Conservation (phyloP, 2,888 invertebrate genomes). For the Lasioglossum marginatum region DNA sequence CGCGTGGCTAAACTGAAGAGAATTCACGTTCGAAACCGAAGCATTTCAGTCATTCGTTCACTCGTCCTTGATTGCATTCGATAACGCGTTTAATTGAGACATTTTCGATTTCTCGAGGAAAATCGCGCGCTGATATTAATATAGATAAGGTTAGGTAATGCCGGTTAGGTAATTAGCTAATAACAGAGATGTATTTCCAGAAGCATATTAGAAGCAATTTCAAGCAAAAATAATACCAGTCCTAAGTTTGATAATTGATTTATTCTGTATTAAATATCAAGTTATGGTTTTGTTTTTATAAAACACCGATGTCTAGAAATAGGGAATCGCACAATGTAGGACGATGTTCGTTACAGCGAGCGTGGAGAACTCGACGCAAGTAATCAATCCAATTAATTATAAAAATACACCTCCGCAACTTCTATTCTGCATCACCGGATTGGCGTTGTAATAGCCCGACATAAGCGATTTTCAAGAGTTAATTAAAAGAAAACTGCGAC, state of each 20-base stretch:
- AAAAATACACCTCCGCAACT: constrained; percentile 9
- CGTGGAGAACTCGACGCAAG: too few species aligned
- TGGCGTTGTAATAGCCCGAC: not conserved
- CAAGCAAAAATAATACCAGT: not conserved
- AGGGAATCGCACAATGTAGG: not conserved
- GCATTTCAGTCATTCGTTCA: not conserved
- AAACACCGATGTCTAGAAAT: not conserved
- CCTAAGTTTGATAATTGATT: not conserved
- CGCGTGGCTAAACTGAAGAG: not conserved
- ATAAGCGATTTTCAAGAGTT: not conserved
- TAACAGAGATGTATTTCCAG: not conserved
- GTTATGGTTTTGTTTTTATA: not conserved
- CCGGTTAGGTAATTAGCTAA: not conserved
- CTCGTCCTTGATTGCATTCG: not conserved
- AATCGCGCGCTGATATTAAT: not conserved
- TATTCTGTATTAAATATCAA: not conserved
- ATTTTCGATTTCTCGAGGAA: not conserved
- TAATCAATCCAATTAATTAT: constrained; percentile 3
- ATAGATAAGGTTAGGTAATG: not conserved
- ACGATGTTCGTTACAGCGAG: not conserved
- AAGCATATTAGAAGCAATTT: not conserved
- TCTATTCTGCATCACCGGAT: not conserved
- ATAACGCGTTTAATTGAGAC: not conserved
- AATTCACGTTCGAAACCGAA: not conserved
- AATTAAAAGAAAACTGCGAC: not conserved